Base-by-base conservation (phyloP, 37 sponge, comb jelly and placozoan genomes). In the Dysidea cf. avara region DNA sequence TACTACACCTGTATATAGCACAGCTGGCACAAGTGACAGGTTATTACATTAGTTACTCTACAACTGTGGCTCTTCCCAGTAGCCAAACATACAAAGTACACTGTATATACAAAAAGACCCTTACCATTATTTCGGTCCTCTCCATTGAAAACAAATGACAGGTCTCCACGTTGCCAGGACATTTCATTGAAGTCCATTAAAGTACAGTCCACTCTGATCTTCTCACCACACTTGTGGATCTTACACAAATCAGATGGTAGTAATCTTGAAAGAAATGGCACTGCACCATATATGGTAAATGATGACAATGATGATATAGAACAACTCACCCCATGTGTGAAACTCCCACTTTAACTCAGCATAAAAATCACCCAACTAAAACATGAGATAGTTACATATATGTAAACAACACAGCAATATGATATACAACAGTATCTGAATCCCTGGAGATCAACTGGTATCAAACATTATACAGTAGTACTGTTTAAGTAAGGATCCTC, bases 331-430 rank as follows among this genome's bases (percentile, higher is more conserved):
- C 90, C 90, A 89, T 0, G 80, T 84, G 35, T 83, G 75, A 57
- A 89, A 89, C 32, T 95, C 96, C 96, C 96, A 95, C 63, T 87
- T 95, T 61, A 95, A 53, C 53, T 95, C 92, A 11, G 88, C 83
- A 78, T 91, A 87, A 56, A 95, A 95, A 63, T 90, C 86, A 12
- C 76, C 82, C 40, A 95, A 53, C 88, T 91, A 53, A 21, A 80
- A 46, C 63, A 52, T 26, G 36, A 52, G 25, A 18, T 21, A 47
- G 35, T 28, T 2, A 68, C n/a, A 30, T 36, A 11, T 68, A 13
- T 18, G 7, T 6, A 6, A 38, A 35, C 31, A 2, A 57, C 11
- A 16, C 20, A 14, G 33, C 36, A 17, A n/a, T n/a, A n/a, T n/a
- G n/a, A n/a, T n/a, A n/a, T n/a, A 64, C 35, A 16, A 17, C 12